phyloP scores from a whole-genome alignment of 2,113 vertebrate species.

The Crocuta crocuta region DNA sequence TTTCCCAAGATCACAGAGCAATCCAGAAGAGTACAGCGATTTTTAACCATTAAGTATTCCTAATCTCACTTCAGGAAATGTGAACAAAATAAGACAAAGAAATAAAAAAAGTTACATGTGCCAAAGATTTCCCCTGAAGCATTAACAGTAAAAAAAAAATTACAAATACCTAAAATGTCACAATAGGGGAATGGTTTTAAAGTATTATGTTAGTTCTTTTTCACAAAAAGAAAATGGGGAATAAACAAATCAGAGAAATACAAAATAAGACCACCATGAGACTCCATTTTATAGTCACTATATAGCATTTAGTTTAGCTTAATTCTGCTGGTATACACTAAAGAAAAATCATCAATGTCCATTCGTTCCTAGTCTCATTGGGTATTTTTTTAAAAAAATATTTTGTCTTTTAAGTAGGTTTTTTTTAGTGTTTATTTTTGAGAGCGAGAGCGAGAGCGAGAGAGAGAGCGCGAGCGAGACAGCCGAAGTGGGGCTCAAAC shows the following conservation, averaged over 20 bases:
- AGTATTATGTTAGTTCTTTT: background rate
- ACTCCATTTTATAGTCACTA: background rate
- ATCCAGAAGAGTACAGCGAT: background rate
- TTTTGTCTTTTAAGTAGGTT: too few species aligned
- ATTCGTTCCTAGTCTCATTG: background rate
- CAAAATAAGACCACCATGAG: background rate
- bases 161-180: background rate
- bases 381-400: background rate
- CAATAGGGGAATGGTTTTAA: background rate
- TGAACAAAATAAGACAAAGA: slow-evolving; percentile 39
- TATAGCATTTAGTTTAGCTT: background rate
- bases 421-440: too few species aligned
- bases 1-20: background rate
- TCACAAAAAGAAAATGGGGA: background rate
- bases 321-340: background rate
- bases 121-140: background rate
- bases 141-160: background rate
- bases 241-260: slow-evolving; percentile 32
- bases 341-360: background rate
- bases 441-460: too few species aligned
- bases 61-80: slow-evolving; percentile 21
- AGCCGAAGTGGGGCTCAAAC: too few species aligned
- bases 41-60: background rate
- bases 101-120: background rate
- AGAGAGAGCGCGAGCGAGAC: too few species aligned